Evolutionary conservation across 2,888 invertebrate genomes (phyloP).

Genomic region (Lumbricus terrestris): DNA sequence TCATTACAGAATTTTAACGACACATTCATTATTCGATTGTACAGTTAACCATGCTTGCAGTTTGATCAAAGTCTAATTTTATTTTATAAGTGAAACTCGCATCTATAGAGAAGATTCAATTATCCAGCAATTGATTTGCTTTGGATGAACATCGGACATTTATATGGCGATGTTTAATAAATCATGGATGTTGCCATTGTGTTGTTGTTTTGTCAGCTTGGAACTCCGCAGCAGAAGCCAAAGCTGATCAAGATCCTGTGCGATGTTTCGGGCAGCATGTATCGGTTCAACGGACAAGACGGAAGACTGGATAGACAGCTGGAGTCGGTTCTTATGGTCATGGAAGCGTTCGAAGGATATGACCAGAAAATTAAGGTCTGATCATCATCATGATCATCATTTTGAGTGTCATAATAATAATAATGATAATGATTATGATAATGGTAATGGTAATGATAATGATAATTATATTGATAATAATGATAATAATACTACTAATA

Average conservation of each 20-base stretch:
- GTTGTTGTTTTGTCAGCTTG: conserved; percentile 57
- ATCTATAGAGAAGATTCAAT: background rate
- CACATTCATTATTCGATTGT: background rate
- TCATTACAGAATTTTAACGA: background rate
- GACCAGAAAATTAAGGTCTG: conserved; percentile 74
- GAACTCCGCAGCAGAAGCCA: conserved; percentile 81
- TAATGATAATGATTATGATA: background rate
- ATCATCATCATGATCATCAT: background rate
- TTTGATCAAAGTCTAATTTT: background rate
- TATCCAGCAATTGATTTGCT: background rate
- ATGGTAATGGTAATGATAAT: too few species aligned
- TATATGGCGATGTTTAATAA: background rate
- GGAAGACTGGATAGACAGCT: conserved; percentile 80
- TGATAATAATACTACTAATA: too few species aligned
- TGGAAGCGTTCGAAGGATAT: conserved; percentile 83
- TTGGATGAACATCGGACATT: background rate
- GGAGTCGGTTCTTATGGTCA: conserved; percentile 68
- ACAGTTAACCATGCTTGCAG: background rate
- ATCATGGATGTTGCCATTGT: background rate
- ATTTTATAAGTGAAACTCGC: too few species aligned
- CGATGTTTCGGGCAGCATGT: conserved; percentile 96
- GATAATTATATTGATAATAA: too few species aligned
- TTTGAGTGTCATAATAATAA: background rate
- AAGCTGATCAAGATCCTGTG: conserved; percentile 82
- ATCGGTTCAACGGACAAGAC: conserved; percentile 93